phyloP scores from a whole-genome alignment of 2,888 invertebrate species.

The Herminia tarsipennalis region DNA sequence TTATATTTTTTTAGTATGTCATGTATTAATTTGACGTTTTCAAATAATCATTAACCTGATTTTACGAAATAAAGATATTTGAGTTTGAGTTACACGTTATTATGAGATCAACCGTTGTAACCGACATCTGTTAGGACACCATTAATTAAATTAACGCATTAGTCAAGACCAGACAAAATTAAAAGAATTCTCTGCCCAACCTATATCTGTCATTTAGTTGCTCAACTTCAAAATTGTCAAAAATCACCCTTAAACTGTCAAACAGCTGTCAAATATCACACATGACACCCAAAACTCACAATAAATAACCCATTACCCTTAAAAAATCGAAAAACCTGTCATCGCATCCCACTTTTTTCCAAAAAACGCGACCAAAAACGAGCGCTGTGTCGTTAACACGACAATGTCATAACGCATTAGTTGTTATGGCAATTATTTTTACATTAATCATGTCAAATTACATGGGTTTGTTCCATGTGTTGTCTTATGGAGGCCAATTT shows the following conservation, averaged over 20 bases:
- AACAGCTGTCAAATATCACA: constrained; percentile 33
- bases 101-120: too few species aligned
- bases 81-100: too few species aligned
- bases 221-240: neutral
- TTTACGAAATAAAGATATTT: too few species aligned
- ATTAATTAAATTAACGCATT: too few species aligned
- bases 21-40: too few species aligned
- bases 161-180: too few species aligned
- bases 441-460: constrained; percentile 57
- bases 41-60: too few species aligned
- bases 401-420: constrained; percentile 50
- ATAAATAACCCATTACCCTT: constrained; percentile 36
- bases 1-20: too few species aligned
- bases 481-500: constrained; percentile 14
- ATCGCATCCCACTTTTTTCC: constrained; percentile 21
- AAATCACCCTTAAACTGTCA: neutral
- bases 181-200: too few species aligned
- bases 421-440: constrained; percentile 59
- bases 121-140: too few species aligned
- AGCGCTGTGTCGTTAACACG: constrained; percentile 40
- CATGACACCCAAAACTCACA: constrained; percentile 25
- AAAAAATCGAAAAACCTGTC: constrained; percentile 32
- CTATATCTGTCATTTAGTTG: too few species aligned
- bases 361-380: too few species aligned
- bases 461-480: constrained; percentile 9